Percentiles rank a stretch among this genome's conserved stretches.
phyloP scores from a whole-genome alignment of 2,113 vertebrate genomes.

The Amphiprion ocellaris region DNA sequence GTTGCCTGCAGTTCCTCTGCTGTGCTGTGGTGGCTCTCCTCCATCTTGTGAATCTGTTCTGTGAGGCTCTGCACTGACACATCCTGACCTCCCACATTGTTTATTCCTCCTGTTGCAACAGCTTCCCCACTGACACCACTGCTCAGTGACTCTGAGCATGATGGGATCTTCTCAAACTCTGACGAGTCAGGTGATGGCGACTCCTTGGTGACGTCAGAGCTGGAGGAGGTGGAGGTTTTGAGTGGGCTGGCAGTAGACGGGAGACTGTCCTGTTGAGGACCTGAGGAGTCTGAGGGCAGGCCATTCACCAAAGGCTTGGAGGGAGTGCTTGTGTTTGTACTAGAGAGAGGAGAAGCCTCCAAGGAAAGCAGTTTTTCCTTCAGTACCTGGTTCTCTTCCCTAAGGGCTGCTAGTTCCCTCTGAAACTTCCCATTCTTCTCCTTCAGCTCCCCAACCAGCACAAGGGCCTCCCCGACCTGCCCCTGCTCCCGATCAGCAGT shows the following conservation, averaged over 20 bases:
- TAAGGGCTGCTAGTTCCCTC: slow-evolving; percentile 88
- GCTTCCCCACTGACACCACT: slow-evolving; percentile 81
- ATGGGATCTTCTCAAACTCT: slow-evolving; percentile 93
- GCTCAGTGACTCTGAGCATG: slow-evolving; percentile 85
- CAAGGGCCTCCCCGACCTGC: slow-evolving; percentile 81
- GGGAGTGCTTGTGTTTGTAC: slow-evolving; percentile 79
- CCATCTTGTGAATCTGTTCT: slow-evolving; percentile 94
- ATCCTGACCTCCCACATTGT: slow-evolving; percentile 71
- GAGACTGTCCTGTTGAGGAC: slow-evolving; percentile 58
- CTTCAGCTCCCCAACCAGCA: slow-evolving; percentile 87
- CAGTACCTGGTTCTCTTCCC: slow-evolving; percentile 91
- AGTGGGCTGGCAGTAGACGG: slow-evolving; percentile 64
- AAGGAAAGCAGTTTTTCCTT: slow-evolving; percentile 90
- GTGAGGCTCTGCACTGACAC: slow-evolving; percentile 91
- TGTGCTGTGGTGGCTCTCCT: slow-evolving; percentile 96
- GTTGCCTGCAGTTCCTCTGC: slow-evolving; percentile 96
- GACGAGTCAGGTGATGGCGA: slow-evolving; percentile 91
- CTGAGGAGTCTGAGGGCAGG: slow-evolving; percentile 63
- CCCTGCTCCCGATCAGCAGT: slow-evolving; percentile 57
- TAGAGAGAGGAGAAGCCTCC: slow-evolving; percentile 86
- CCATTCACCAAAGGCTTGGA: slow-evolving; percentile 71
- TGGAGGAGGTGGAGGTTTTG: slow-evolving; percentile 87
- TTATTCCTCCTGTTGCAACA: slow-evolving; percentile 48
- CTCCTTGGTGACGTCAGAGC: slow-evolving; percentile 91
- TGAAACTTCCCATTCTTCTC: slow-evolving; percentile 93